Base-by-base conservation (phyloP, 1,140 invertebrate species). In the Agrypnia vestita region DNA sequence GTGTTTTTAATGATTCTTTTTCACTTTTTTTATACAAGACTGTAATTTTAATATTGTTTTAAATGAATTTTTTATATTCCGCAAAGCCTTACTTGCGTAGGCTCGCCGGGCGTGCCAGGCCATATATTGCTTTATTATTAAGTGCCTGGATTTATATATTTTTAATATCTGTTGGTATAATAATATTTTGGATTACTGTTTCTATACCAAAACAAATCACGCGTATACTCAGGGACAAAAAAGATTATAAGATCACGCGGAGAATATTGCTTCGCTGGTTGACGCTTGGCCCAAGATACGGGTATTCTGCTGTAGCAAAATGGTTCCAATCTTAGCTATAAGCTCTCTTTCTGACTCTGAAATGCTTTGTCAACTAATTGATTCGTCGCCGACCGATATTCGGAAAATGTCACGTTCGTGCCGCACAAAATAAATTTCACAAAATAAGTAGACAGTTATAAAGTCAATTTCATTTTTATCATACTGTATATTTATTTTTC, bases 341-440 rank as follows among this genome's bases (percentile, higher is more conserved):
- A 69, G 64, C 64, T 47, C 15, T 44, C 64, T 46, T 69, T 46
- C 44, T 69, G 64, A 69, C 64, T 69, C 44, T 15, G 8, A 15
- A 69, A 35, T 35, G 69, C 69, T 73, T 56, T 55, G 51, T 74
- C 71, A 74, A 56, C 53, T 56, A 74, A 74, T 56, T 74, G 71
- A 74, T 74, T 74, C 15, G 69, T 73, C 12, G n/a, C 19, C 15
- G 15, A n/a, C 64, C 44, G 47, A 19, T 21, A 71, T 51, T 71
- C 46, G 47, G 12, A 74, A 17, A 74, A 25, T 56, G 71, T 55
- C 53, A 55, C 53, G 21, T 56, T 74, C 53, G 9, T 56, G 44
- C n/a, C 9, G 46, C 8, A 35, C 19, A 74, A 35, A 56, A 35
- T 74, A 43, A n/a, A 67, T 67, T 67, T 67, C 44, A n/a, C n/a